Conservation (phyloP, 2,113 vertebrate genomes). For the Platichthys flesus region DNA sequence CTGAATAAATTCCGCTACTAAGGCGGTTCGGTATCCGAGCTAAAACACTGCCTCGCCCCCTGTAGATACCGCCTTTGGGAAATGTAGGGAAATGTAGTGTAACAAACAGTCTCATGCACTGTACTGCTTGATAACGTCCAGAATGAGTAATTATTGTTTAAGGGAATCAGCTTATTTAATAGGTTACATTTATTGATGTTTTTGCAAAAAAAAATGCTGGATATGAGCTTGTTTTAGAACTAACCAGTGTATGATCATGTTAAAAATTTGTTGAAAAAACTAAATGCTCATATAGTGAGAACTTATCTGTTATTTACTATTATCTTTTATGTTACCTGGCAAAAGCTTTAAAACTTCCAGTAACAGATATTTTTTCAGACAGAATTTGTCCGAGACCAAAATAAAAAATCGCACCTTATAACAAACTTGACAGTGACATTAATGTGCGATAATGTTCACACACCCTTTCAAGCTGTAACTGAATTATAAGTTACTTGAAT, state of each 20-base stretch:
- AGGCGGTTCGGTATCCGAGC: slow-evolving; percentile 51
- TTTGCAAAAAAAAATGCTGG: background rate
- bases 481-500: slow-evolving; percentile 13
- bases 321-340: background rate
- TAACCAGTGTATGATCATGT: background rate
- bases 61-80: slow-evolving; percentile 65
- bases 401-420: background rate
- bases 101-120: slow-evolving; percentile 56
- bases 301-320: too few species aligned
- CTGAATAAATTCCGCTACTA: slow-evolving; percentile 73
- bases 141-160: slow-evolving; percentile 32
- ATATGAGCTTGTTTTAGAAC: background rate
- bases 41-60: slow-evolving; percentile 53
- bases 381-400: background rate
- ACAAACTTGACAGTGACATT: background rate
- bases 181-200: background rate
- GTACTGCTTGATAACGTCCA: slow-evolving; percentile 46
- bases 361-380: background rate
- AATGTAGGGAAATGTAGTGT: slow-evolving; percentile 69
- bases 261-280: background rate
- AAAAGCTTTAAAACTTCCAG: background rate
- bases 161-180: slow-evolving; percentile 18
- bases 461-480: background rate
- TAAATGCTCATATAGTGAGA: too few species aligned
- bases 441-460: background rate